Conservation (phyloP, 37 sponge, comb jelly and placozoan species). For the Aphrocallistes beatrix region DNA sequence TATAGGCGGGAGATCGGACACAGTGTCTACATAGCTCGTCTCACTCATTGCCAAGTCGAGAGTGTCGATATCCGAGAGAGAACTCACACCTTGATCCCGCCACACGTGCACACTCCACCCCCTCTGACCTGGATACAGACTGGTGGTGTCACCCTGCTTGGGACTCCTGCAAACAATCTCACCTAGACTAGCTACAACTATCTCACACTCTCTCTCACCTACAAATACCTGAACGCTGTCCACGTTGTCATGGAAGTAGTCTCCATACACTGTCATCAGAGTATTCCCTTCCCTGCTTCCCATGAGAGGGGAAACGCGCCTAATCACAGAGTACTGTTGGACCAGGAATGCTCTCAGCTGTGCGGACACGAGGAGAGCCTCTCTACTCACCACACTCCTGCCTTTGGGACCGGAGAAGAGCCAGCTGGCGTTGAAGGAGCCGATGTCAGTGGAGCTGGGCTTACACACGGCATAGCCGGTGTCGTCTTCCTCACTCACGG, state of each 20-base stretch:
- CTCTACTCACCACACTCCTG: not conserved
- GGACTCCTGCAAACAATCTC: not conserved
- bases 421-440: not conserved
- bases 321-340: not conserved
- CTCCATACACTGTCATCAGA: not conserved
- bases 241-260: not conserved
- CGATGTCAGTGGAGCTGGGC: not conserved
- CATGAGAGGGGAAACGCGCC: not conserved
- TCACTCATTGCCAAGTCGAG: no score
- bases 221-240: not conserved
- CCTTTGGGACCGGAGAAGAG: slow-evolving; percentile 1
- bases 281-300: not conserved
- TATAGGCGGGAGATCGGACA: no score
- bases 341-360: not conserved
- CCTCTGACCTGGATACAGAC: not conserved
- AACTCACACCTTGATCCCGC: no score
- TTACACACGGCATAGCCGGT: not conserved
- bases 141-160: not conserved
- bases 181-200: not conserved
- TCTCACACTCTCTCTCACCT: not conserved
- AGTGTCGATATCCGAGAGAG: no score
- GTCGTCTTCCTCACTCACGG: not conserved
- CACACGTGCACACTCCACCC: not conserved
- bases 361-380: not conserved
- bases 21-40: no score